These are phyloP conservation scores for Euplagia quadripunctaria DNA, from an alignment of 2,888 invertebrate species.

Conservation along the genomic window DNA sequence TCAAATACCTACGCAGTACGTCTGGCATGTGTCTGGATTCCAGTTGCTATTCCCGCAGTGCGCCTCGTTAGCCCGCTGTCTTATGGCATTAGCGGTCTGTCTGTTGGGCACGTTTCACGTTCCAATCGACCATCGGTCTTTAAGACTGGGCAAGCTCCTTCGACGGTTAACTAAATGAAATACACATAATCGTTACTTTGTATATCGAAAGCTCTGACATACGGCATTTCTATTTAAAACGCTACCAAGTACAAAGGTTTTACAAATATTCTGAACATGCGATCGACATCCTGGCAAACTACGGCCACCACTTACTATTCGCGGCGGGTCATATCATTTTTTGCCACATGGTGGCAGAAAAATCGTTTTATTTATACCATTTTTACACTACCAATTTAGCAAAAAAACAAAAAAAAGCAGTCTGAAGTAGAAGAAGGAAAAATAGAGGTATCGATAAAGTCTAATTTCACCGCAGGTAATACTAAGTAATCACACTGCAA, in stretches of 20 bases:
- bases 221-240: not conserved
- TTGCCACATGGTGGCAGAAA: too few relatives aligned
- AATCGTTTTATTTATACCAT: too few relatives aligned
- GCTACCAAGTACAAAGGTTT: not conserved
- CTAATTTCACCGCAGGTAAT: not conserved
- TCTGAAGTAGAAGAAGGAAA: too few relatives aligned
- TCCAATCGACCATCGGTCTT: constrained; percentile 50
- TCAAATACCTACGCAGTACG: constrained; percentile 15
- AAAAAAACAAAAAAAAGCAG: too few relatives aligned
- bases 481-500: not conserved
- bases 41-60: constrained; percentile 62
- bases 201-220: not conserved
- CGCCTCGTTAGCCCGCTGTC: constrained; percentile 73
- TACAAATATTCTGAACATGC: too few relatives aligned
- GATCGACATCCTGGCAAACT: too few relatives aligned
- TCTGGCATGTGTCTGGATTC: constrained; percentile 35
- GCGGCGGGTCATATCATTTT: too few relatives aligned
- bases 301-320: too few relatives aligned
- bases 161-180: constrained; percentile 44
- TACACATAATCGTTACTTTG: constrained; percentile 21
- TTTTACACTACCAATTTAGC: too few relatives aligned
- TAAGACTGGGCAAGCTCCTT: constrained; percentile 45
- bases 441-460: not conserved
- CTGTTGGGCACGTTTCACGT: constrained; percentile 47
- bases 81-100: constrained; percentile 77